These are phyloP conservation scores for Drosophila melanocephala DNA, from an alignment of 2,888 invertebrate species.

Conservation along the genomic window DNA sequence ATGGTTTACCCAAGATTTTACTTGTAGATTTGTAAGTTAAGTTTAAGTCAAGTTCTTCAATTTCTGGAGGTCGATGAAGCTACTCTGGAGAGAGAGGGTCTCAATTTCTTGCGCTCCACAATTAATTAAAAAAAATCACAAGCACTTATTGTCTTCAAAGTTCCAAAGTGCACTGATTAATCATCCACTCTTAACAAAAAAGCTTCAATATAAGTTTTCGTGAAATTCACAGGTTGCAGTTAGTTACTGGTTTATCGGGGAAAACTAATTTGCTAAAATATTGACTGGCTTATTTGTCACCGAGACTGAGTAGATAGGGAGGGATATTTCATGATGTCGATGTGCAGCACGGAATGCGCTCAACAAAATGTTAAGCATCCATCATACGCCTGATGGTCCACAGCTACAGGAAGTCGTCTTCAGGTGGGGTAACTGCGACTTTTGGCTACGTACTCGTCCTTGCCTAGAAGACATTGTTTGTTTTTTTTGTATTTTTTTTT, in stretches of 20 bases:
- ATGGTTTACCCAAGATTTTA: neutral
- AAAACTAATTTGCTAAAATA: conserved; percentile 82
- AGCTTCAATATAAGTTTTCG: conserved; percentile 12
- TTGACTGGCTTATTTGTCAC: conserved; percentile 66
- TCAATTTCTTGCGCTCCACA: too few species aligned
- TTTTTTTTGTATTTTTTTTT: conserved; percentile 43
- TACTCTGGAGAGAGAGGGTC: too few species aligned
- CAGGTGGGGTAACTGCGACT: conserved; percentile 43
- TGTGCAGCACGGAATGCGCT: conserved; percentile 35
- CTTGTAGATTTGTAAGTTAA: neutral
- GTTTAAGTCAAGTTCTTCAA: neutral
- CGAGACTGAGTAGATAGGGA: neutral
- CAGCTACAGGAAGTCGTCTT: conserved; percentile 9
- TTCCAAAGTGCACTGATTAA: neutral
- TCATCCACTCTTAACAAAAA: neutral
- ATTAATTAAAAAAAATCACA: neutral
- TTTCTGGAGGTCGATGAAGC: neutral
- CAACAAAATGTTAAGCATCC: conserved; percentile 59
- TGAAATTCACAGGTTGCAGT: conserved; percentile 8
- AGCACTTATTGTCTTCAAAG: neutral
- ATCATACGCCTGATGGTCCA: conserved; percentile 59
- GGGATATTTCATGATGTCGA: conserved; percentile 34
- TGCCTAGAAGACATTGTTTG: conserved; percentile 37
- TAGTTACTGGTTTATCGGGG: conserved; percentile 63
- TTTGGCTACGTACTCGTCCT: conserved; percentile 43